A percentile compares a stretch with the other conserved stretches of the same genome.
Conservation (phyloP, 2,888 invertebrate genomes). For the Athalia rosae region DNA sequence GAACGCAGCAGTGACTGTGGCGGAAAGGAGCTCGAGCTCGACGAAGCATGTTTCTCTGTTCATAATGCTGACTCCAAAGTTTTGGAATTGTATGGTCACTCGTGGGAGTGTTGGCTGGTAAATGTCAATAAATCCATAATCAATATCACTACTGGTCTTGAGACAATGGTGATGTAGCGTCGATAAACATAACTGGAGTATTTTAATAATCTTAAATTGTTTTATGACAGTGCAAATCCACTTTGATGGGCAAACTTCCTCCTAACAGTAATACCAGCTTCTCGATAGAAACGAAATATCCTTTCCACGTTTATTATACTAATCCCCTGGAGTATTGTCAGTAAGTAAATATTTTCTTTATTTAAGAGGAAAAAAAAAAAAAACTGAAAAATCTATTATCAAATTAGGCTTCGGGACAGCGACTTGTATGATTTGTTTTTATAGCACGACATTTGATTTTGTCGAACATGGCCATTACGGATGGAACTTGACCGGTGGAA, state of each 20-base stretch:
- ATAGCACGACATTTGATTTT: constrained; percentile 63
- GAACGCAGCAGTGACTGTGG: constrained; percentile 4
- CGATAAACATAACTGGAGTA: background rate
- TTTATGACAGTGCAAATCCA: constrained; percentile 64
- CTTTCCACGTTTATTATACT: constrained; percentile 63
- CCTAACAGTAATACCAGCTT: constrained; percentile 60
- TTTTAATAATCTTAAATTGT: constrained; percentile 17
- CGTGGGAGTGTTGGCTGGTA: constrained; percentile 64
- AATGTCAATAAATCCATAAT: constrained; percentile 41
- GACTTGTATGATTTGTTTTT: constrained; percentile 46
- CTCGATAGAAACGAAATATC: constrained; percentile 64
- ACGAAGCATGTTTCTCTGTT: constrained; percentile 67
- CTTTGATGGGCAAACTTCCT: constrained; percentile 56
- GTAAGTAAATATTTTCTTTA: constrained; percentile 58
- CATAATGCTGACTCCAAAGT: constrained; percentile 56
- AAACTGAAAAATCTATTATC: constrained; percentile 11
- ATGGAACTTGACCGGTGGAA: constrained; percentile 66
- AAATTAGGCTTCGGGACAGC: background rate
- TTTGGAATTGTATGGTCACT: constrained; percentile 58
- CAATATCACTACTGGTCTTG: too few relatives aligned
- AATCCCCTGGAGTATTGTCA: constrained; percentile 56
- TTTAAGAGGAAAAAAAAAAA: constrained; percentile 32
- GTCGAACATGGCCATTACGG: constrained; percentile 71
- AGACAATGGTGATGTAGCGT: background rate
- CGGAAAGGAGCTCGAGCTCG: constrained; percentile 61